phyloP scores from a whole-genome alignment of 1,140 invertebrate species.

The Tetramorium simillimum region DNA sequence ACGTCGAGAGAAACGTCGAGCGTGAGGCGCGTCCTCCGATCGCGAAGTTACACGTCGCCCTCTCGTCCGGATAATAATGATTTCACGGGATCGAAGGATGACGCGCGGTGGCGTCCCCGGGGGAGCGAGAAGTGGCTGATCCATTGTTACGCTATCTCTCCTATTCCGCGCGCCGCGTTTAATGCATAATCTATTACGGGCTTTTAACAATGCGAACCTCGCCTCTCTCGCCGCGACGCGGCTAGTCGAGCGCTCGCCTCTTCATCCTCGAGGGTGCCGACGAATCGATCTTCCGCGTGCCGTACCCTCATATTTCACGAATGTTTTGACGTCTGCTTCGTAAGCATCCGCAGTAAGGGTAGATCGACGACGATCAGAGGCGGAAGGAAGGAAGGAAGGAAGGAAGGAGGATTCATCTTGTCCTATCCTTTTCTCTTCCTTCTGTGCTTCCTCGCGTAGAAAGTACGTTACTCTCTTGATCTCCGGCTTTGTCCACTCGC shows the following conservation, averaged over 20 bases:
- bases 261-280: slow-evolving; percentile 66
- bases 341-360: slow-evolving; percentile 75
- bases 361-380: slow-evolving; percentile 55
- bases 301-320: slow-evolving; percentile 82
- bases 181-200: slow-evolving; percentile 85
- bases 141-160: slow-evolving; percentile 82
- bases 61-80: slow-evolving; percentile 71
- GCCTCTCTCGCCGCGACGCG: slow-evolving; percentile 52
- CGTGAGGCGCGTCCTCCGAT: slow-evolving; percentile 60
- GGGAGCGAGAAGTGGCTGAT: slow-evolving; percentile 77
- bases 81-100: slow-evolving; percentile 77
- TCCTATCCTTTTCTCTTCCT: slow-evolving; percentile 35
- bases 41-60: slow-evolving; percentile 24
- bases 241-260: slow-evolving; percentile 60
- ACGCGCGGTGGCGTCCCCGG: slow-evolving; percentile 78
- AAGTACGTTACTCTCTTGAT: slow-evolving; percentile 22
- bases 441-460: slow-evolving; percentile 28
- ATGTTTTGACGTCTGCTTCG: slow-evolving; percentile 82
- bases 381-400: slow-evolving; percentile 28
- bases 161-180: slow-evolving; percentile 78
- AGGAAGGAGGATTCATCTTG: slow-evolving; percentile 13
- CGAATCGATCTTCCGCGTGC: slow-evolving; percentile 80
- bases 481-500: slow-evolving; percentile 48
- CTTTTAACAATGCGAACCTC: slow-evolving; percentile 83
- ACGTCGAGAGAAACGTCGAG: slow-evolving; percentile 23